Conservation (phyloP, 2,888 invertebrate genomes). For the Melipona bicolor region DNA sequence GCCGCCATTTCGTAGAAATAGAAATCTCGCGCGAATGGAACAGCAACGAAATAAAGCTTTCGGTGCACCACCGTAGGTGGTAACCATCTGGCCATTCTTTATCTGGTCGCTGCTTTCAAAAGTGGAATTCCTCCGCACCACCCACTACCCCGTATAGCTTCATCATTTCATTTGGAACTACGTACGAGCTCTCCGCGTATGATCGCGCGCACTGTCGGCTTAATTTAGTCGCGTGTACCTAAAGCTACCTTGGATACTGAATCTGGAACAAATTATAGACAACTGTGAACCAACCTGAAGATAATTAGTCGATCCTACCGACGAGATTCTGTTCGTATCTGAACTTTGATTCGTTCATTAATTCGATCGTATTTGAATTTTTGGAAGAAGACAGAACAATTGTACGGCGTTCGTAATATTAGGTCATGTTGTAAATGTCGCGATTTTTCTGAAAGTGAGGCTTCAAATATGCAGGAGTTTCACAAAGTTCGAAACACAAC, state of each 20-base stretch:
- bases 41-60: not conserved
- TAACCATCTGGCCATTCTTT: conserved; percentile 2
- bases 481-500: too few species aligned
- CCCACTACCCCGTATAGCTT: not conserved
- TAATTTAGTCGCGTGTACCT: not conserved
- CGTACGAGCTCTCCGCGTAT: not conserved
- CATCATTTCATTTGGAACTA: not conserved
- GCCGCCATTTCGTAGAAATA: not conserved
- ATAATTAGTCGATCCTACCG: too few species aligned
- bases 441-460: too few species aligned
- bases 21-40: not conserved
- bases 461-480: too few species aligned
- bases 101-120: not conserved
- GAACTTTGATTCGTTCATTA: too few species aligned
- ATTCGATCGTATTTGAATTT: too few species aligned
- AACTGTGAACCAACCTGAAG: too few species aligned
- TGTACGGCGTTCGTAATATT: too few species aligned
- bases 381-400: too few species aligned
- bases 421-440: too few species aligned
- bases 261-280: too few species aligned
- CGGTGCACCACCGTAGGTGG: not conserved
- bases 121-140: not conserved
- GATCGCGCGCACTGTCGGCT: not conserved
- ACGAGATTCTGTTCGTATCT: too few species aligned
- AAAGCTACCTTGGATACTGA: not conserved